Percentiles rank a stretch among this genome's conserved stretches.
Evolutionary conservation across 2,113 vertebrate species (phyloP).

Genomic region (Peromyscus californicus): DNA sequence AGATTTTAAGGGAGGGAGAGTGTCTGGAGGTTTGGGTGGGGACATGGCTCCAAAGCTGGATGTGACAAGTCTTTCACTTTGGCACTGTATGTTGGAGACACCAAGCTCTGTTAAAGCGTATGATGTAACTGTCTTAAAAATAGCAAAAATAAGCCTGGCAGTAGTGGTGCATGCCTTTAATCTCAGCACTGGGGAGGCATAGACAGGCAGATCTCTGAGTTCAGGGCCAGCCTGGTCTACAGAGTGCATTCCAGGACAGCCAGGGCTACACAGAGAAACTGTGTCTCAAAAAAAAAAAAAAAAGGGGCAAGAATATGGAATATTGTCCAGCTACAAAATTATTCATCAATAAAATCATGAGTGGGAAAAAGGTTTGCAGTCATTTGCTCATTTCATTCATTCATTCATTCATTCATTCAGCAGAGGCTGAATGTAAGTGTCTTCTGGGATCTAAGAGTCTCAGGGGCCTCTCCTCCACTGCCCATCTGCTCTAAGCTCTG

Average conservation of each 20-base stretch:
- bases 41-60: background rate
- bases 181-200: background rate
- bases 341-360: background rate
- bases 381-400: background rate
- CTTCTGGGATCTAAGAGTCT: background rate
- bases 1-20: background rate
- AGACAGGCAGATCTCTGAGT: background rate
- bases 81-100: background rate
- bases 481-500: background rate
- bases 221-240: background rate
- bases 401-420: background rate
- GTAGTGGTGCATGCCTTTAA: background rate
- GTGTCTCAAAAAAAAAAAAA: background rate
- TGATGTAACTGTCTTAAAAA: background rate
- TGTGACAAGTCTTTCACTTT: background rate
- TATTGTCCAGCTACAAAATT: background rate
- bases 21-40: background rate
- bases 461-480: background rate
- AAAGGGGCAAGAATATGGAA: background rate
- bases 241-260: background rate
- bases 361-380: background rate
- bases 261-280: background rate
- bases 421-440: background rate
- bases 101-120: background rate
- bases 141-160: background rate